Evolutionary conservation across 1,140 invertebrate species (phyloP), one percentile per base, ranked within the genome.

Genomic region (Euura lappo): DNA sequence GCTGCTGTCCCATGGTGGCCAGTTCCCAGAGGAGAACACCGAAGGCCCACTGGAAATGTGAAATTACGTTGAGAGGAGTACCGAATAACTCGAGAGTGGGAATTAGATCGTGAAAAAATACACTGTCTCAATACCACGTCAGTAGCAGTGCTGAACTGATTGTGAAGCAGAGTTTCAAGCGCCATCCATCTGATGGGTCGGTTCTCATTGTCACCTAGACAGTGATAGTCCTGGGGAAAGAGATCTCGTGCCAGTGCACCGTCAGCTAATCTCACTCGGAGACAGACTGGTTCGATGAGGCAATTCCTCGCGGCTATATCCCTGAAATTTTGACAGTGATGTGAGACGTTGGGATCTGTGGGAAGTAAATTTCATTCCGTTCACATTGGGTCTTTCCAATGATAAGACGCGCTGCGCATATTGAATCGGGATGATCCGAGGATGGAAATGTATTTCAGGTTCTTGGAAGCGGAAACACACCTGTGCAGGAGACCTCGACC

Each of bases 181-280:
- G 97, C 93, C 88, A 99, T 93, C 98, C 98, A 99, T 85, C 98
- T 98, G 72, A 99, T 92, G 0, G 98, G 97, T 71, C 96, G 90
- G 84, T 97, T 98, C 83, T 98, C 97, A 84, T 97, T 98, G 86
- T 98, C 96, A 1, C 95, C 96, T 47, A 98, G 89, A 85, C 96
- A 98, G 84, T 98, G 94, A 86, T 99, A 99, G 85, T 99, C 98
- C 76, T 93, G 93, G 5, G 97, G 97, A 85, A 98, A 99, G 64
- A 99, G 88, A 87, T 99, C 97, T 44, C 96, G 89, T 0, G 96
- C 93, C 68, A 99, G 85, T 44, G 96, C 95, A 79, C 93, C 95
- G 86, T 99, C 98, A 64, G 94, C 94, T 75, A 99, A 89, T 87
- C 96, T 94, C 64, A 99, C 93, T 83, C 92, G 92, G 73, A 97